Evolutionary conservation across 2,797 vertebrate species (phyloP).

Genomic region (Acrossocheilus fasciatus): DNA sequence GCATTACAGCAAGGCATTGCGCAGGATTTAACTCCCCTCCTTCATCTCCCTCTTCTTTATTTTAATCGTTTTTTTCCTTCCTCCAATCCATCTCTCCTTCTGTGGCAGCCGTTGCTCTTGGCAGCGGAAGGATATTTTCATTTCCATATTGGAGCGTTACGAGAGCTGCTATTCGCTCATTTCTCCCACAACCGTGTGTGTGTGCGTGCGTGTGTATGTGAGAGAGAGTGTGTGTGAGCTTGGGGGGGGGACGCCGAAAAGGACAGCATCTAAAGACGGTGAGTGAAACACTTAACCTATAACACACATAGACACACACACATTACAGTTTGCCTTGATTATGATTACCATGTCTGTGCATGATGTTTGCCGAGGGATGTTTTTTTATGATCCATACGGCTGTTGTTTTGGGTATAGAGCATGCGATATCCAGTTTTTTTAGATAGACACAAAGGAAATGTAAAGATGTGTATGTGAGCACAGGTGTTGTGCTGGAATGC

Average conservation of each 20-base stretch:
- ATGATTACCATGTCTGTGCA: not conserved
- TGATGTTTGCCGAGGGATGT: not conserved
- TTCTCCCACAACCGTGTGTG: slow-evolving; percentile 47
- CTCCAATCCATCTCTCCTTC: slow-evolving; percentile 64
- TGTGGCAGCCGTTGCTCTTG: slow-evolving; percentile 62
- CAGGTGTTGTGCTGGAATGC: slow-evolving; percentile 41
- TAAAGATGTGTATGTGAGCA: not conserved
- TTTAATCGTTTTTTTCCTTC: slow-evolving; percentile 67
- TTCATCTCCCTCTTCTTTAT: slow-evolving; percentile 67
- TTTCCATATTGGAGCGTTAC: slow-evolving; percentile 59
- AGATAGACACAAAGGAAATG: slow-evolving; percentile 21
- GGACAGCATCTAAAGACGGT: slow-evolving; percentile 55
- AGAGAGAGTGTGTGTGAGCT: slow-evolving; percentile 16
- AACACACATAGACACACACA: slow-evolving; percentile 10
- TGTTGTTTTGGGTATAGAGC: slow-evolving; percentile 21
- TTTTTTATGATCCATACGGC: not conserved
- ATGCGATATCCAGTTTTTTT: slow-evolving; percentile 1
- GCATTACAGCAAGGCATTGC: slow-evolving; percentile 58
- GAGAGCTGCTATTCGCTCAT: slow-evolving; percentile 60
- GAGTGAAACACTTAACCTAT: slow-evolving; percentile 44
- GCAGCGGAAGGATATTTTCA: slow-evolving; percentile 67
- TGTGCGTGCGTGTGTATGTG: slow-evolving; percentile 44
- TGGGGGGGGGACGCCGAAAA: slow-evolving; percentile 42
- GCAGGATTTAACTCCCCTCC: slow-evolving; percentile 61
- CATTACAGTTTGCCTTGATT: slow-evolving; percentile 10